Percentiles rank a stretch among this genome's conserved stretches.
phyloP scores from a whole-genome alignment of 1,140 invertebrate genomes.

The Drosophila nigromelanica region DNA sequence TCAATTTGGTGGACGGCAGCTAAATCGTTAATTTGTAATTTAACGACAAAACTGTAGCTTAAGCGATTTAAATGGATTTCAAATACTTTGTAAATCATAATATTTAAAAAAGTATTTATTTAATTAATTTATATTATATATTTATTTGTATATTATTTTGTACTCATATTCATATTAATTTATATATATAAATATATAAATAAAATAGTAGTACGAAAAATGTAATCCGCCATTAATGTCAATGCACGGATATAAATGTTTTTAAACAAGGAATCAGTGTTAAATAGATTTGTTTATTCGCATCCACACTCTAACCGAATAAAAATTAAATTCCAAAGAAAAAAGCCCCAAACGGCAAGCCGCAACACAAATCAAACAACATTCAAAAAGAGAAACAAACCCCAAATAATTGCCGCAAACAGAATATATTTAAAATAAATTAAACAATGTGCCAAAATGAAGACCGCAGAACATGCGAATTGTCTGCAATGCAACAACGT shows the following conservation, averaged over 20 bases:
- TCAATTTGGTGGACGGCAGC: constrained; percentile 23
- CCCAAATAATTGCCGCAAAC: constrained; percentile 61
- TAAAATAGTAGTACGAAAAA: no score
- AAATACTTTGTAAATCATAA: no score
- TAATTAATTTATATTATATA: no score
- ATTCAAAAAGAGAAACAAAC: constrained; percentile 27
- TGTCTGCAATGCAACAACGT: constrained; percentile 33
- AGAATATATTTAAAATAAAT: constrained; percentile 71
- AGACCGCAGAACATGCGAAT: constrained; percentile 59
- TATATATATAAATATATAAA: no score
- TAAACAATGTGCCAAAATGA: constrained; percentile 70
- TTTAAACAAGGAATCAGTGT: neutral
- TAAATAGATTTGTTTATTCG: neutral
- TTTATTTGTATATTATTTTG: no score
- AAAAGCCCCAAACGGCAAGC: constrained; percentile 38
- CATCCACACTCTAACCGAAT: neutral
- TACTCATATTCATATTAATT: no score
- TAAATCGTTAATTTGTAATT: constrained; percentile 3
- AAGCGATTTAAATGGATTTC: constrained; percentile 1
- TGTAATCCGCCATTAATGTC: no score
- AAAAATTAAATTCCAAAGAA: neutral
- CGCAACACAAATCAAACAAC: constrained; percentile 60
- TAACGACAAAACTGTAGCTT: neutral
- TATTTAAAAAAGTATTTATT: no score
- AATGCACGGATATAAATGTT: neutral